Base-by-base conservation (phyloP, 1,140 invertebrate genomes). In the Glomeris maerens region DNA sequence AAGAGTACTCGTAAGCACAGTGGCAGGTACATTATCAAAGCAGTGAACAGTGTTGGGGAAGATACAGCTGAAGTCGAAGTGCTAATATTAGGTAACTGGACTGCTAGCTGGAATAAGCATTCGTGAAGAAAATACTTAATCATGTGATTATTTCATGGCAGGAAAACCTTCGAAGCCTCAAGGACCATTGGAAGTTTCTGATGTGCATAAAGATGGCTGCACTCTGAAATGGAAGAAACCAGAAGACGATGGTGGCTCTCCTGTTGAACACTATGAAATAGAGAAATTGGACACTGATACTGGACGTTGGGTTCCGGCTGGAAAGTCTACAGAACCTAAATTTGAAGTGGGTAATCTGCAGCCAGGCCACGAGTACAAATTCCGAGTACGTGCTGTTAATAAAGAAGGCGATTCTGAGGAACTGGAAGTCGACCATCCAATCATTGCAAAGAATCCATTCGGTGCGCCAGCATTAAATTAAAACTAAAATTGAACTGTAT, bases 361-460 rank as follows among this genome's bases (percentile, higher is more conserved):
- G 57, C 85, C 94, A 67, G 88, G 92, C 44, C 95, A 98, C 67
- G 86, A 88, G 5, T 99, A 99, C 70, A 96, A 97, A 72, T 99
- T 99, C 79, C 75, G 95, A 39, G 94, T 99, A 0, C 84, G 86
- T 59, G 96, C 96, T 21, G 90, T 97, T n/a, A 99, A 99, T 64
- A 91, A 91, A 62, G 91, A 98, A 67, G 96, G 96, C 22, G 88
- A 94, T 65, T 95, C 92, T 27, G 92, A 96, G 57, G 87, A 92
- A 56, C 69, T 99, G 29, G 90, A 94, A 66, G 84, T 89, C 2
- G 89, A 94, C 47, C 87, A 91, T 62, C 77, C 87, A 23, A 94
- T 94, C 48, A 81, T 94, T 57, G 95, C 95, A 44, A 98, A 98
- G 69, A 96, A 98, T 86, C 94, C 94, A 57, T 98, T 84, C 66